Percentiles rank a stretch among this genome's conserved stretches.
phyloP scores from a whole-genome alignment of 2,113 vertebrate genomes.

The Haplotaxodon microlepis region DNA sequence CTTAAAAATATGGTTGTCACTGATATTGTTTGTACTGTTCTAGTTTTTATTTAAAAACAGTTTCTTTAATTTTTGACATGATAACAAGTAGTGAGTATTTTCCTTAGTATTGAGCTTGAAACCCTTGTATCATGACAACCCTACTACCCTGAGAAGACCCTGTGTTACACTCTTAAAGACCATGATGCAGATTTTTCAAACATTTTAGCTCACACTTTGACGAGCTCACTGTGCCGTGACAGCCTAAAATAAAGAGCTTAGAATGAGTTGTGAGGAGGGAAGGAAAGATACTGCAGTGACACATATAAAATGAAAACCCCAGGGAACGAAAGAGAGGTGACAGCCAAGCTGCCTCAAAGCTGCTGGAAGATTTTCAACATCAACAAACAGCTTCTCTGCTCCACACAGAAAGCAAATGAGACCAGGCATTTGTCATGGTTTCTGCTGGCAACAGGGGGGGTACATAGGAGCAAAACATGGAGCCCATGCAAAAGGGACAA shows the following conservation, averaged over 20 bases:
- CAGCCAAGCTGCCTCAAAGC: not conserved
- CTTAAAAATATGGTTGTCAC: not conserved
- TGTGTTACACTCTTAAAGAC: not conserved
- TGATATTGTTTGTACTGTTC: not conserved
- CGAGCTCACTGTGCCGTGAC: not conserved
- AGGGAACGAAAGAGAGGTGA: not conserved
- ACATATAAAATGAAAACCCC: not conserved
- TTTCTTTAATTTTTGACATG: not conserved
- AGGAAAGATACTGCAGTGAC: not conserved
- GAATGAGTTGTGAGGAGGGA: not conserved
- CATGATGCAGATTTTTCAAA: not conserved
- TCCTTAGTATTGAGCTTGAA: not conserved
- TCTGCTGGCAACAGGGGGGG: not conserved
- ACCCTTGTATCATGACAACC: not conserved
- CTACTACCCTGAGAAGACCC: not conserved
- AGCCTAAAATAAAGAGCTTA: conserved; percentile 27
- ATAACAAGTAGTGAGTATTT: not conserved
- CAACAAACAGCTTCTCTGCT: not conserved
- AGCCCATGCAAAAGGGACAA: not conserved
- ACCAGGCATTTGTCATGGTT: not conserved
- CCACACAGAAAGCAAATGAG: not conserved
- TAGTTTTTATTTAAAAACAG: not conserved
- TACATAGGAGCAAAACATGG: not conserved
- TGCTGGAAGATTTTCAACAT: not conserved
- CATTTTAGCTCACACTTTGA: not conserved